These are phyloP conservation scores for Emys orbicularis DNA, from an alignment of 2,797 vertebrate genomes.

Conservation along the genomic window DNA sequence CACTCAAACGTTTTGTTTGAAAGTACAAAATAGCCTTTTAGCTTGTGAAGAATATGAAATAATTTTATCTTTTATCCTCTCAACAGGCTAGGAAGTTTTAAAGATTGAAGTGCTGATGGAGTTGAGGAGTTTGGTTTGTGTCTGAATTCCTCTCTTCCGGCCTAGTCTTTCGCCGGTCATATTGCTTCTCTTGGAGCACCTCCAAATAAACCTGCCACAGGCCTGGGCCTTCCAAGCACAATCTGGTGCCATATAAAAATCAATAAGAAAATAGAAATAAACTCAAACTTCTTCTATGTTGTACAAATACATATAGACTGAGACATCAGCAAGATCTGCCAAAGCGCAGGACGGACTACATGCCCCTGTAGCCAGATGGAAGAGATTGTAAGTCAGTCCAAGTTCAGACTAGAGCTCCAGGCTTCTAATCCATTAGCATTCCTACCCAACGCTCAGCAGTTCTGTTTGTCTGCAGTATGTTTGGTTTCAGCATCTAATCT, in stretches of 20 bases:
- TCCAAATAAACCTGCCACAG: background rate
- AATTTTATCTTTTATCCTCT: rapidly evolving
- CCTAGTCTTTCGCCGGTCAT: background rate
- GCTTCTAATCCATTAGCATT: background rate
- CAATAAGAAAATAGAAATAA: background rate
- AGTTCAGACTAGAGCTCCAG: background rate
- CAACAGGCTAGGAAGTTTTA: background rate
- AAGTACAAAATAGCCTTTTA: background rate
- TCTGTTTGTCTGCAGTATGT: background rate
- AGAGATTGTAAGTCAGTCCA: background rate
- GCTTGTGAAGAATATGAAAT: background rate
- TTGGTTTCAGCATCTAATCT: background rate
- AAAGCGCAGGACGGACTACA: background rate
- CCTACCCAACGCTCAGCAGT: background rate
- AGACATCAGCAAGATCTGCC: background rate
- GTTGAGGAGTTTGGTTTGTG: background rate
- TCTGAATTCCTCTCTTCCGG: background rate
- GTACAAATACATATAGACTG: background rate
- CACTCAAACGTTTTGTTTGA: background rate
- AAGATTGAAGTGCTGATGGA: background rate
- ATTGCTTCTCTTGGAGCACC: background rate
- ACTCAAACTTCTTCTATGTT: background rate
- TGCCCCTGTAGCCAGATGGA: background rate
- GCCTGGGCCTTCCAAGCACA: background rate
- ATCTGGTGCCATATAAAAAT: background rate